A percentile compares a stretch with the other conserved stretches of the same genome.
Conservation (phyloP, 2,888 invertebrate species). For the Tillus elongatus region DNA sequence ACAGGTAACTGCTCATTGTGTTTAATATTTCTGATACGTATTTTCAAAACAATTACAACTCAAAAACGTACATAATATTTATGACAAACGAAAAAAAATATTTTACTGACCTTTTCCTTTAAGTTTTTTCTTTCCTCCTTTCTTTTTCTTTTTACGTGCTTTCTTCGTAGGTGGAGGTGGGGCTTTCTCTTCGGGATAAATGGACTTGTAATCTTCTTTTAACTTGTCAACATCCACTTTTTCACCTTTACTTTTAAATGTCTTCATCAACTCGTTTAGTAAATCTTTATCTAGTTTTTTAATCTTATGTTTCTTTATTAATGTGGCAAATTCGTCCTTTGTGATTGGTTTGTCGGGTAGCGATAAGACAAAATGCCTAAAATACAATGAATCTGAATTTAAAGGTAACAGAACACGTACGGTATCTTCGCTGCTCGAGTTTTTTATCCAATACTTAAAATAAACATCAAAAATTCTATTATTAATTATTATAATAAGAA, state of each 20-base stretch:
- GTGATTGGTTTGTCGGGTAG: conserved; percentile 33
- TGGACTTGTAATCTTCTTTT: conserved; percentile 37
- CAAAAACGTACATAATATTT: no score
- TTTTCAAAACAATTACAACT: no score
- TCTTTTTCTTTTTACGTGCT: conserved; percentile 19
- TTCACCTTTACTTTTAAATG: conserved; percentile 36
- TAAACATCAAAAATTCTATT: no score
- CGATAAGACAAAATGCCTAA: conserved; percentile 38
- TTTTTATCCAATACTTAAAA: no score
- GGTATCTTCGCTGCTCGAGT: no score
- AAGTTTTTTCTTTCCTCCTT: no score
- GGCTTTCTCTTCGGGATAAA: conserved; percentile 40
- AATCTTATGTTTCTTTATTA: conserved; percentile 33
- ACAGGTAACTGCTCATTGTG: no score
- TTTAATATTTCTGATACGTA: no score
- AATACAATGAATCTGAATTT: conserved; percentile 14
- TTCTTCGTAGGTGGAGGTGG: conserved; percentile 32
- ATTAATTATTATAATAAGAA: no score
- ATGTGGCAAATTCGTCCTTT: conserved; percentile 31
- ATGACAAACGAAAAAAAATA: no score
- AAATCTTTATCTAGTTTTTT: conserved; percentile 35
- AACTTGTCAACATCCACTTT: conserved; percentile 36
- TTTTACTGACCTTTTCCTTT: no score
- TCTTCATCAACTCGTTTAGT: conserved; percentile 32
- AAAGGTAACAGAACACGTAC: no score